Conservation (phyloP, 2,113 vertebrate species). For the Nerophis lumbriciformis region DNA sequence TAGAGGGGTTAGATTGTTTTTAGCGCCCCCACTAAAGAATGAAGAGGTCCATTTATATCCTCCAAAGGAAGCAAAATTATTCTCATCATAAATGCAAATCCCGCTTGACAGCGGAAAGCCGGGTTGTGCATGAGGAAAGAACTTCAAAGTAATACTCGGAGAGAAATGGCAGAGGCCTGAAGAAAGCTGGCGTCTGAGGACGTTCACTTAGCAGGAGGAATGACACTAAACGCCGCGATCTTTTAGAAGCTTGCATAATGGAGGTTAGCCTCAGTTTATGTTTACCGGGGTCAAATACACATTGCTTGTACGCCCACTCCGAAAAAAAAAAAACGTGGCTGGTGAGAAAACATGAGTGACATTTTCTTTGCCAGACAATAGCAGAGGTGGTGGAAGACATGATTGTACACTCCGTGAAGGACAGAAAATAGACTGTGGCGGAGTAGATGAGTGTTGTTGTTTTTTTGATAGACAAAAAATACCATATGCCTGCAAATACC, state of each 20-base stretch:
- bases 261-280: slow-evolving; percentile 25
- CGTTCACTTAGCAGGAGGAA: slow-evolving; percentile 35
- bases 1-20: slow-evolving; percentile 24
- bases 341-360: no score
- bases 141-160: slow-evolving; percentile 67
- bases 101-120: slow-evolving; percentile 66
- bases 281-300: not conserved
- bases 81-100: slow-evolving; percentile 76
- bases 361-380: no score
- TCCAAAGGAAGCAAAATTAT: slow-evolving; percentile 59
- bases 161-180: slow-evolving; percentile 45
- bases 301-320: not conserved
- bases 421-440: no score
- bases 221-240: slow-evolving; percentile 32
- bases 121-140: slow-evolving; percentile 48
- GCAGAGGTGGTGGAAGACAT: no score
- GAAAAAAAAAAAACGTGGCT: not conserved
- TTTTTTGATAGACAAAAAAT: no score
- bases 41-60: slow-evolving; percentile 19
- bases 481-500: no score
- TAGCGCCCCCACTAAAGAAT: slow-evolving; percentile 28
- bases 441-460: no score
- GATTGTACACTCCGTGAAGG: no score
- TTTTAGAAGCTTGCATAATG: slow-evolving; percentile 11
- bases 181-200: slow-evolving; percentile 38